Evolutionary conservation across 2,113 vertebrate species (phyloP).

Genomic region (Machaerirhynchus nigripectus): DNA sequence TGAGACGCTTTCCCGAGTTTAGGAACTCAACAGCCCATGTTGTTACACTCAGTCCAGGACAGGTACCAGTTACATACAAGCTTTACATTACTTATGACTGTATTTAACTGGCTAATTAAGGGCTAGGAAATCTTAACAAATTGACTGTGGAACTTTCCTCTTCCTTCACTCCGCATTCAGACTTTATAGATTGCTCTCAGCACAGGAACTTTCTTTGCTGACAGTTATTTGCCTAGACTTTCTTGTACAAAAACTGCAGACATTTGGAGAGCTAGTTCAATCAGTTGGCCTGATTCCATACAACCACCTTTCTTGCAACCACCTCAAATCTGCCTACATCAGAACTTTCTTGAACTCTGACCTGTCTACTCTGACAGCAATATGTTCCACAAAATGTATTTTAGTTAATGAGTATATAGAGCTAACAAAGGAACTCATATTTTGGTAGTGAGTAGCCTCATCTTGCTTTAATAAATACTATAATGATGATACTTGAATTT

Average conservation of each 20-base stretch:
- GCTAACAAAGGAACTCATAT: not conserved
- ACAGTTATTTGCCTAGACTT: not conserved
- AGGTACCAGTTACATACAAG: slow-evolving; percentile 73
- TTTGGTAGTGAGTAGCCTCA: slow-evolving; percentile 24
- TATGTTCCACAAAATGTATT: not conserved
- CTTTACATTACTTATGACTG: not conserved
- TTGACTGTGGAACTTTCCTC: not conserved
- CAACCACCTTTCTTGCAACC: not conserved
- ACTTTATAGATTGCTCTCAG: not conserved
- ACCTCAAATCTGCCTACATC: not conserved
- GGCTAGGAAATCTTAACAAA: not conserved
- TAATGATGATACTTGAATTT: not conserved
- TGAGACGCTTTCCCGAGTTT: slow-evolving; percentile 80
- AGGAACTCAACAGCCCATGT: slow-evolving; percentile 69
- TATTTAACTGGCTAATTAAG: not conserved
- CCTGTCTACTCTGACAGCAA: not conserved
- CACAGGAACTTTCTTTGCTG: not conserved
- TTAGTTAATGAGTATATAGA: slow-evolving; percentile 3
- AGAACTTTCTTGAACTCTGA: not conserved
- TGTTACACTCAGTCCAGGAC: slow-evolving; percentile 87
- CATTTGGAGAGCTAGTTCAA: not conserved
- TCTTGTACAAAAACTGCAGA: not conserved
- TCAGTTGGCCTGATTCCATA: not conserved
- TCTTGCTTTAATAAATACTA: slow-evolving; percentile 1
- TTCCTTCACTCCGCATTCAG: not conserved